These are phyloP conservation scores for Trichogramma evanescens DNA, from an alignment of 2,888 invertebrate species.

Conservation along the genomic window DNA sequence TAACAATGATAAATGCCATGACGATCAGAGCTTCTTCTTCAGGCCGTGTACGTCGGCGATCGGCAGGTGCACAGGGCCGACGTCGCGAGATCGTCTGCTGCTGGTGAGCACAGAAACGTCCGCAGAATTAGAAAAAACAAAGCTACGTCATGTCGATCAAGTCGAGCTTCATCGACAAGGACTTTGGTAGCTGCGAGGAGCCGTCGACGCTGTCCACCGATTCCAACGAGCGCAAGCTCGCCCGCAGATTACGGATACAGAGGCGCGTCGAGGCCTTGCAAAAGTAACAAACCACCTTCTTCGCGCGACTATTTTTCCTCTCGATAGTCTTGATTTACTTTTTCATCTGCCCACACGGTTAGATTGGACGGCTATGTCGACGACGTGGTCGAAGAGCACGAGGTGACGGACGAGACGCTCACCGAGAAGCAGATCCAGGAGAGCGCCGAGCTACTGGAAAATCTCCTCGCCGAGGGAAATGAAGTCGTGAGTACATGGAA, in stretches of 20 bases:
- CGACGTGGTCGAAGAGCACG: conserved; percentile 27
- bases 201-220: conserved; percentile 59
- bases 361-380: conserved; percentile 26
- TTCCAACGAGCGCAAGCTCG: conserved; percentile 65
- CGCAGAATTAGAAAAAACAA: no score
- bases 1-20: no score
- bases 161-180: conserved; percentile 24
- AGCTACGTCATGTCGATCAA: not conserved
- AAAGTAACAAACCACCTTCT: conserved; percentile 38
- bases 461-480: conserved; percentile 60
- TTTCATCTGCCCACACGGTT: not conserved
- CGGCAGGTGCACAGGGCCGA: no score
- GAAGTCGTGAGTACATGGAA: conserved; percentile 54
- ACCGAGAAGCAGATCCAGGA: conserved; percentile 60
- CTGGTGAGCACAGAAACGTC: no score
- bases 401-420: conserved; percentile 51
- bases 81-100: no score
- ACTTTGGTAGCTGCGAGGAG: conserved; percentile 48
- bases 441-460: conserved; percentile 60
- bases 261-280: conserved; percentile 56
- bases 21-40: no score
- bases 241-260: conserved; percentile 61
- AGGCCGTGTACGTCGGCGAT: no score
- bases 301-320: not conserved
- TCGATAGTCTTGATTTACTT: not conserved